Evolutionary conservation across 2,797 vertebrate genomes (phyloP).

Genomic region (Sebastiscus tertius): DNA sequence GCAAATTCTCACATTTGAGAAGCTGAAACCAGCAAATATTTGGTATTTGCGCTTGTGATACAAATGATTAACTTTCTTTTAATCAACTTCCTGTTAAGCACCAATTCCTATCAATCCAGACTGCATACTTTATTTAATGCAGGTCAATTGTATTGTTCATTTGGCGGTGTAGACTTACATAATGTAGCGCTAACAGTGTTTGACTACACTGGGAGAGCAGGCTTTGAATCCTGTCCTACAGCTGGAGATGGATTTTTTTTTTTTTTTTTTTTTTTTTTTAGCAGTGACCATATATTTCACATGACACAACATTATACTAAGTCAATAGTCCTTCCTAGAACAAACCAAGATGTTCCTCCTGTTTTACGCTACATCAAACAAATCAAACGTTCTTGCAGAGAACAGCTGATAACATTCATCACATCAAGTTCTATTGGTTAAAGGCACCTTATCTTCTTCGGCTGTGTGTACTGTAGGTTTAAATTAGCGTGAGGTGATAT

Average conservation of each 20-base stretch:
- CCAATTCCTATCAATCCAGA: background rate
- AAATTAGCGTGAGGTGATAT: constrained; percentile 11
- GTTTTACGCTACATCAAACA: constrained; percentile 20
- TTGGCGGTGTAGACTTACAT: background rate
- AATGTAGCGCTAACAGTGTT: background rate
- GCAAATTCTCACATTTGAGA: background rate
- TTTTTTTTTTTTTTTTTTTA: background rate
- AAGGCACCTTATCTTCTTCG: constrained; percentile 22
- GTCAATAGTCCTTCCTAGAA: constrained; percentile 5
- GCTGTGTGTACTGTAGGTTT: background rate
- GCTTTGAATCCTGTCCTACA: background rate
- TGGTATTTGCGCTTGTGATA: background rate
- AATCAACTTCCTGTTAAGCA: background rate
- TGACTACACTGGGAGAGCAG: background rate
- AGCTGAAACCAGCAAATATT: background rate
- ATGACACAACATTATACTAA: background rate
- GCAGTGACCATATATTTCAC: background rate
- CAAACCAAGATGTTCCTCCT: background rate
- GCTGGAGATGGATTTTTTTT: background rate
- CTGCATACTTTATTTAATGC: background rate
- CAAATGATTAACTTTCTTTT: background rate
- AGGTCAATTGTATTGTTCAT: background rate
- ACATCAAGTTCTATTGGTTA: background rate
- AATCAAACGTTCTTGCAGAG: constrained; percentile 12
- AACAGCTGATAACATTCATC: constrained; percentile 28